phyloP scores from a whole-genome alignment of 2,888 invertebrate genomes.

The Homarus gammarus region DNA sequence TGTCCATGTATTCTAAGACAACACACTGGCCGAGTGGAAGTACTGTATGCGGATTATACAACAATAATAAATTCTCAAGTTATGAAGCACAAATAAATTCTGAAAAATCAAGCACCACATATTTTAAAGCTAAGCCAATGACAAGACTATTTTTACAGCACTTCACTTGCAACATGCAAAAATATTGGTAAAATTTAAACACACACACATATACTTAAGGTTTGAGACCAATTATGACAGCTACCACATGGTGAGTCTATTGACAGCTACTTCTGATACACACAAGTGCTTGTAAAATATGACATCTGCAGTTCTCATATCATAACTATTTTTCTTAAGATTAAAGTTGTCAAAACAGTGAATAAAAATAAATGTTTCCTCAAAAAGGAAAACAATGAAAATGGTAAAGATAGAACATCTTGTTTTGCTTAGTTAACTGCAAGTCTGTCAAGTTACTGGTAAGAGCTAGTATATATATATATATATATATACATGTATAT shows the following conservation, averaged over 20 bases:
- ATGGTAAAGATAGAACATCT: too few species aligned
- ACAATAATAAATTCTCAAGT: conserved; percentile 4
- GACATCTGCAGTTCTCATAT: background rate
- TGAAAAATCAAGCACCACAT: conserved; percentile 18
- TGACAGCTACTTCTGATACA: background rate
- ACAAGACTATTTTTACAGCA: conserved; percentile 7
- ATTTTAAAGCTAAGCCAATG: conserved; percentile 33
- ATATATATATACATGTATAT: too few species aligned
- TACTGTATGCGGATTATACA: conserved; percentile 25
- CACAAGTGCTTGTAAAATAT: background rate
- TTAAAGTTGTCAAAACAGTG: too few species aligned
- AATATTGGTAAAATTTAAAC: background rate
- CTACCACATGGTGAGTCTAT: background rate
- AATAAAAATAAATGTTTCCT: too few species aligned
- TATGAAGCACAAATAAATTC: conserved; percentile 37
- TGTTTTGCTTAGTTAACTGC: too few species aligned
- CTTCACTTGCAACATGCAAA: conserved; percentile 30
- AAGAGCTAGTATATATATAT: too few species aligned
- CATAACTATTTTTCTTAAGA: too few species aligned
- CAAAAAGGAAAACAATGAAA: too few species aligned
- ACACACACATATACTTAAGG: background rate
- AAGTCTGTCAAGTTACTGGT: too few species aligned
- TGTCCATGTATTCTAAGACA: conserved; percentile 25
- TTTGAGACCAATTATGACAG: background rate
- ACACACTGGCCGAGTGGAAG: conserved; percentile 33